A percentile compares a stretch with the other conserved stretches of the same genome.
Conservation (phyloP, 2,888 invertebrate species). For the Dilophus febrilis region DNA sequence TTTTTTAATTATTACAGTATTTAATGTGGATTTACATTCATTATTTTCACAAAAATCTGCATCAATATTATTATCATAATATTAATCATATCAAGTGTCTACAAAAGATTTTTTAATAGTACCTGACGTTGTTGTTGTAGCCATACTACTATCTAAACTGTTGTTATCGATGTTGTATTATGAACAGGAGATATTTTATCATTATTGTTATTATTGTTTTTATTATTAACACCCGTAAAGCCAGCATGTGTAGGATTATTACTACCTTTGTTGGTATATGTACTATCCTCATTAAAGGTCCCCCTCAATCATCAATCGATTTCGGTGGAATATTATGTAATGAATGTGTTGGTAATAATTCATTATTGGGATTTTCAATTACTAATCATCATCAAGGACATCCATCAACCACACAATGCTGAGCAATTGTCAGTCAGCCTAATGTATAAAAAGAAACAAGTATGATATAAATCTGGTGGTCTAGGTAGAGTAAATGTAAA, state of each 20-base stretch:
- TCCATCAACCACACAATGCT: conserved; percentile 39
- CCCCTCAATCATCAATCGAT: conserved; percentile 33
- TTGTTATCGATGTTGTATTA: no score
- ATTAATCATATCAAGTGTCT: no score
- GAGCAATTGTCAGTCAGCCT: conserved; percentile 87
- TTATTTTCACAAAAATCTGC: no score
- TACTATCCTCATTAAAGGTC: conserved; percentile 22
- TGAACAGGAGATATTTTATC: no score
- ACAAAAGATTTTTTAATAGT: no score
- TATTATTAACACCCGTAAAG: neutral
- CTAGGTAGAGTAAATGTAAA: conserved; percentile 38
- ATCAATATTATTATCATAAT: no score
- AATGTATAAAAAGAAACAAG: conserved; percentile 88
- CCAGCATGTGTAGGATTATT: neutral
- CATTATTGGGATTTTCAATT: conserved; percentile 49
- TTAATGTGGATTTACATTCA: no score
- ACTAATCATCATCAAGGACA: conserved; percentile 39
- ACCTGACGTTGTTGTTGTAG: no score
- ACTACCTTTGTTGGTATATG: neutral
- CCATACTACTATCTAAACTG: no score
- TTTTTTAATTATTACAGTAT: no score
- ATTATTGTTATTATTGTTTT: neutral
- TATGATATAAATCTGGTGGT: conserved; percentile 84
- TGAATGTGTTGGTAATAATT: conserved; percentile 61
- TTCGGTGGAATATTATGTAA: conserved; percentile 66